phyloP scores from a whole-genome alignment of 2,113 vertebrate genomes.

The Antigone vipio region DNA sequence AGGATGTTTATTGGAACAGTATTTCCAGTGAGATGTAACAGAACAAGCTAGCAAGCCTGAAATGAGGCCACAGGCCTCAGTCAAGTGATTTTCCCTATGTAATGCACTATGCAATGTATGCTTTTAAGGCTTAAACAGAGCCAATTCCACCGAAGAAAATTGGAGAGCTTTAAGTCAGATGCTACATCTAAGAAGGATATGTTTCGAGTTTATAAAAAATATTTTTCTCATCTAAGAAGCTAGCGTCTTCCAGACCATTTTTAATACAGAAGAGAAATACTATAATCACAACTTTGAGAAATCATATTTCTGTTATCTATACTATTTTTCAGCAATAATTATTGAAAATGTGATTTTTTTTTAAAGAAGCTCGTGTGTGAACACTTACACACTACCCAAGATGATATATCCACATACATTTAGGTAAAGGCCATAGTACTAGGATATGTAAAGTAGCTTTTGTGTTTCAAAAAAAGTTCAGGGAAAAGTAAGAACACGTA shows the following conservation, averaged over 20 bases:
- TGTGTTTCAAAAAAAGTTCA: not conserved
- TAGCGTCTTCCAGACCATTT: not conserved
- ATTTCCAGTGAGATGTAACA: not conserved
- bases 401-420: accelerated
- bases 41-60: not conserved
- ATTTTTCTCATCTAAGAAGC: not conserved
- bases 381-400: not conserved
- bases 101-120: not conserved
- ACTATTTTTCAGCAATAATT: not conserved
- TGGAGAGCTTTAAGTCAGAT: not conserved
- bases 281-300: not conserved
- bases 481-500: not conserved
- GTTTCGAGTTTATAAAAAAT: not conserved
- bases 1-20: not conserved
- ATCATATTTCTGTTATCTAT: not conserved
- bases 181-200: not conserved
- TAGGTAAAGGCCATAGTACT: not conserved
- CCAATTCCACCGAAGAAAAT: not conserved
- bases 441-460: not conserved
- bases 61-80: not conserved
- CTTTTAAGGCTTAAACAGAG: not conserved
- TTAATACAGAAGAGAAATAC: not conserved
- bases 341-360: not conserved
- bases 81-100: not conserved
- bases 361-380: not conserved